Base-by-base conservation (phyloP, 1,140 invertebrate genomes). In the Polypedilum vanderplanki region DNA sequence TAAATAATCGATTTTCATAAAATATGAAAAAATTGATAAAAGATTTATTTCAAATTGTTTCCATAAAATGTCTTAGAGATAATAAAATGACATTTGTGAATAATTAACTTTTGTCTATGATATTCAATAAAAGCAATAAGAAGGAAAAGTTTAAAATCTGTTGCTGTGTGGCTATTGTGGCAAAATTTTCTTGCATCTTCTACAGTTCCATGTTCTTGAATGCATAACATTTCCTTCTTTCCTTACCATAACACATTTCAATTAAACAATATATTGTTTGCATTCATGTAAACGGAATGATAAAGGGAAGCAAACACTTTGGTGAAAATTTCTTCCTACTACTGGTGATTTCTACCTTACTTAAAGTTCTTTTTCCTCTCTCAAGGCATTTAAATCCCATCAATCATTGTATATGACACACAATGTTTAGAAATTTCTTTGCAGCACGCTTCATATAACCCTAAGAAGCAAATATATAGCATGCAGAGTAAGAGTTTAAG, bases 341-440 rank as follows among this genome's bases (percentile, higher is more conserved):
- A n/a, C n/a, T n/a, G n/a, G 24, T 33, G 24, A 33, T 33, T 57
- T n/a, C 46, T 57, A n/a, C 46, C 15, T 46, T 12, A 57, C 46
- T n/a, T 15, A 1, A 33, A 33, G 24, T 33, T 12, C 46, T n/a
- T n/a, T n/a, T 57, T 57, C 46, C 46, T 57, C 12, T 15, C 46
- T 57, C 46, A 57, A 57, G 46, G 9, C 10, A 57, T 57, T 57
- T 57, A 57, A 57, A 57, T 57, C 46, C 46, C 46, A 57, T 57
- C 46, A 57, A n/a, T 57, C 46, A 57, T 57, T 57, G 46, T 57
- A 57, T 12, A 57, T 57, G 46, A 57, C 46, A 57, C 46, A 57
- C 46, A 57, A 57, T 57, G 3, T n/a, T 12, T 15, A 12, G 46
- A 57, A 57, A 0, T 57, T 57, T 57, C 46, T n/a, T 57, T 57